phyloP scores from a whole-genome alignment of 2,888 invertebrate species.

The Labia minor region DNA sequence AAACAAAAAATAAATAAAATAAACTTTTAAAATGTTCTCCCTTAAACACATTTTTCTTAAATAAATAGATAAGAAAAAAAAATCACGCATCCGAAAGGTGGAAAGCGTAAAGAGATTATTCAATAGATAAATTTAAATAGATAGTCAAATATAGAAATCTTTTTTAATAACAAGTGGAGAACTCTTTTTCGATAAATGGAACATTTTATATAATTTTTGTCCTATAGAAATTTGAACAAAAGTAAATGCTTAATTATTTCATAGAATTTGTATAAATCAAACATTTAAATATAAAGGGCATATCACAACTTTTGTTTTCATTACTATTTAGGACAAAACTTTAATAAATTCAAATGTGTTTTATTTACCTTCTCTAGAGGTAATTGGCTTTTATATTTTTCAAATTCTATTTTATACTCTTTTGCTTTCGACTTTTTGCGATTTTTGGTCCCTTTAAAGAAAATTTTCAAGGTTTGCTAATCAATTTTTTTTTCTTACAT shows the following conservation, averaged over 20 bases:
- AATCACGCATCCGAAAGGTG: slow-evolving; percentile 6
- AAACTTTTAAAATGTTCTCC: slow-evolving; percentile 24
- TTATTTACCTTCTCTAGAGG: too few relatives aligned
- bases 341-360: background rate
- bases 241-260: background rate
- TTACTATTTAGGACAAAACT: background rate
- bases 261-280: too few relatives aligned
- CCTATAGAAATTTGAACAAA: background rate
- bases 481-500: too few relatives aligned
- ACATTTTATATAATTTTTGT: background rate
- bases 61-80: slow-evolving; percentile 7
- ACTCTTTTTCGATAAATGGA: background rate
- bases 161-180: background rate
- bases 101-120: slow-evolving; percentile 5
- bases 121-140: slow-evolving; percentile 13
- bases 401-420: background rate
- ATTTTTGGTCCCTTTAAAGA: background rate
- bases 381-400: too few relatives aligned
- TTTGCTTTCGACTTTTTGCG: slow-evolving; percentile 7
- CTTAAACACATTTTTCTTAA: background rate
- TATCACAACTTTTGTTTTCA: background rate
- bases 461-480: too few relatives aligned
- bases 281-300: too few relatives aligned
- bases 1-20: slow-evolving; percentile 17
- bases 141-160: background rate